Evolutionary conservation across 1,140 invertebrate genomes (phyloP).

Genomic region (Orchestia grillus): DNA sequence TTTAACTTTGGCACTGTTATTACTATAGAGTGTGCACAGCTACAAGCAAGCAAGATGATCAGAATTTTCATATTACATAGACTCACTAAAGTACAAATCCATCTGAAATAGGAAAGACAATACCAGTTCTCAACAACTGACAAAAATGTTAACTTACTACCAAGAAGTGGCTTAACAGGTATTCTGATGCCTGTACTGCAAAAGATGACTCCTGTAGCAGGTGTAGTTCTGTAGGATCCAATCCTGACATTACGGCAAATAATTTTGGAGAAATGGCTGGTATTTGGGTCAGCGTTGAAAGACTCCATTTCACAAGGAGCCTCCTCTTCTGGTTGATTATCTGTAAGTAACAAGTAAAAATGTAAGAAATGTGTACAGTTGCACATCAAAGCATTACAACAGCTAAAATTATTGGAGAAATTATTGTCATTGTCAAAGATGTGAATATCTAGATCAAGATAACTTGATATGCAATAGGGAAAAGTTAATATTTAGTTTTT

Average conservation of each 20-base stretch:
- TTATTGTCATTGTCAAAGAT: too few relatives aligned
- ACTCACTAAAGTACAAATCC: too few relatives aligned
- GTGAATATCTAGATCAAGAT: too few relatives aligned
- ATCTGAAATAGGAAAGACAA: not conserved
- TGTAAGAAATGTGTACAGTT: not conserved
- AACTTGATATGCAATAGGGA: too few relatives aligned
- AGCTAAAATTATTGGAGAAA: too few relatives aligned
- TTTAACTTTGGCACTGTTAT: too few relatives aligned
- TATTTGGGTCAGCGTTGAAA: not conserved
- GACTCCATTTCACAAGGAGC: not conserved
- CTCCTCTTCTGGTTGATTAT: not conserved
- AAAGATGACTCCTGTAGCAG: slow-evolving; percentile 78
- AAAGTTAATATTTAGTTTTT: too few relatives aligned
- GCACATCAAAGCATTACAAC: not conserved
- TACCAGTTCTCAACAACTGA: not conserved
- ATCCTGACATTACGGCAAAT: slow-evolving; percentile 81
- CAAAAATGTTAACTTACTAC: not conserved
- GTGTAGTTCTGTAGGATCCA: slow-evolving; percentile 82
- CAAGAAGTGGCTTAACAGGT: slow-evolving; percentile 75
- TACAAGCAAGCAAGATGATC: too few relatives aligned
- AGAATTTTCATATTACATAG: too few relatives aligned
- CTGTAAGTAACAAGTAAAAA: not conserved
- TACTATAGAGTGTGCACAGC: too few relatives aligned
- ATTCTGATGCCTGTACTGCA: slow-evolving; percentile 78
- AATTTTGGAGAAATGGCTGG: not conserved